Base-by-base conservation (phyloP, 2,113 vertebrate genomes). In the Electrona antarctica region DNA sequence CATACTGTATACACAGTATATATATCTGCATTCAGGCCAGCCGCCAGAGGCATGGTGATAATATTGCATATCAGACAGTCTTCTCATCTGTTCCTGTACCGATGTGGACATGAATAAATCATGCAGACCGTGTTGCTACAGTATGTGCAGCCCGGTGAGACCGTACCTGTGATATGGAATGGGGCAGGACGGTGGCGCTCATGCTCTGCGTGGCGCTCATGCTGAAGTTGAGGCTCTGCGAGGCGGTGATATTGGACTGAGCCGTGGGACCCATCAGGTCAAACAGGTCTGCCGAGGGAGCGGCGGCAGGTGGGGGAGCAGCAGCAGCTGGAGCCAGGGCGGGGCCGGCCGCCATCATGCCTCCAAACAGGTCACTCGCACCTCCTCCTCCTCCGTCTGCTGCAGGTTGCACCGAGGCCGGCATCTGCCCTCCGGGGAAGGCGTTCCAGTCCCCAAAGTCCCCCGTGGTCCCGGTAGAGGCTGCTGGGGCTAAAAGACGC, bases 401-500 rank as follows among this genome's bases (percentile, higher is more conserved):
- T 78, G 13, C 90, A 78, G 84, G 90, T 81, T 87, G 90, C 69
- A 77, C 79, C 0, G 94, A 86, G 67, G 89, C 79, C 71, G 92
- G 91, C 56, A 95, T 91, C 70, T 94, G 92, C 79, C 93, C 92
- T 90, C 94, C 94, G 74, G 94, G 95, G 92, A 99, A 99, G 85
- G 96, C 94, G 82, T 95, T 97, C 98, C 97, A 99, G 74, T 97
- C 96, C 64, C 97, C 97, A 80, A 99, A 99, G 21, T 98, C 97
- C 90, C 93, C 95, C 60, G 33, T 41, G 33, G 94, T 97, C 74
- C 93, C 93, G 91, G 87, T 94, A 54, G 94, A 58, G 79, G 92
- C 79, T 82, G 92, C 79, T 82, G 92, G 84, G 79, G 86, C 93
- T 92, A 75, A 71, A 73, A 73, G n/a, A 15, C 2, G 14, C 15